Conservation (phyloP, 2,113 vertebrate species). For the Sitta europaea region DNA sequence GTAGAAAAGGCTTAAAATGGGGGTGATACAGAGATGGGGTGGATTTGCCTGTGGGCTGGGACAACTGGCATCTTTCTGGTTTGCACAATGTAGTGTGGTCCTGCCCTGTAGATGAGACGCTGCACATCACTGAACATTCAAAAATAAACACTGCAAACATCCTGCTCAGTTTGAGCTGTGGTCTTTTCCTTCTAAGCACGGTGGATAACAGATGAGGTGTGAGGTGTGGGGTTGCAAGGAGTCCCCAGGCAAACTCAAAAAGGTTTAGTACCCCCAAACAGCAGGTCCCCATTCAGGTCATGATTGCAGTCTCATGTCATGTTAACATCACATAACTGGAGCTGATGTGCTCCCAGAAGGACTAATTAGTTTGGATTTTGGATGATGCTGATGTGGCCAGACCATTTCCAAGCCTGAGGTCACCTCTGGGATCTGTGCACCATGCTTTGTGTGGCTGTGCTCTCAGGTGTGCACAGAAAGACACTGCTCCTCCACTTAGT, state of each 20-base stretch:
- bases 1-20: not conserved
- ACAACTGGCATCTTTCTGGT: not conserved
- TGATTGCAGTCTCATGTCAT: not conserved
- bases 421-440: not conserved
- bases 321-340: not conserved
- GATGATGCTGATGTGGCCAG: not conserved
- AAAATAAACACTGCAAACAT: not conserved
- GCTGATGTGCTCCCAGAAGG: not conserved
- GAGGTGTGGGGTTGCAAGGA: not conserved
- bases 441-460: accelerated
- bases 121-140: not conserved
- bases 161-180: not conserved
- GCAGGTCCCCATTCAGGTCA: not conserved
- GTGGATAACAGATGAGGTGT: not conserved
- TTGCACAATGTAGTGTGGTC: not conserved
- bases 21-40: not conserved
- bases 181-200: not conserved
- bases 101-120: not conserved
- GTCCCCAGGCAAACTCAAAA: not conserved
- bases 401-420: not conserved
- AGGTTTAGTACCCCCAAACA: not conserved
- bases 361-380: not conserved
- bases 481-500: not conserved
- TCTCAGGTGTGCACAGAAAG: not conserved
- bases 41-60: not conserved